Conservation (phyloP, 2,888 invertebrate genomes). For the Ischnura elegans region DNA sequence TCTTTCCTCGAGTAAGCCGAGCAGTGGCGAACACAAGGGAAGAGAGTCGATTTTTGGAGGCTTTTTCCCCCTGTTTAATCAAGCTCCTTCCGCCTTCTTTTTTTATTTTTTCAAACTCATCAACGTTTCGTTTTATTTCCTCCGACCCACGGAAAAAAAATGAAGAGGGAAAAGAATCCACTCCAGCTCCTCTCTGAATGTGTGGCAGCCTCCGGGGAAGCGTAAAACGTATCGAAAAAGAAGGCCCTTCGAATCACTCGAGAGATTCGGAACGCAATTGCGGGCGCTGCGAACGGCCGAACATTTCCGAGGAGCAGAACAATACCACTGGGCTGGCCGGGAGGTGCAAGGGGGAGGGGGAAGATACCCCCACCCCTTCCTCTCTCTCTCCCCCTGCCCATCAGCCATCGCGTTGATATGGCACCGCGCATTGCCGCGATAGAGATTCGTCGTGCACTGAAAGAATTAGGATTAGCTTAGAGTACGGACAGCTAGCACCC, state of each 20-base stretch:
- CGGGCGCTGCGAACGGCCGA: not conserved
- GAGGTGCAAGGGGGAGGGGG: not conserved
- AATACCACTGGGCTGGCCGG: not conserved
- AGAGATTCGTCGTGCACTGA: not conserved
- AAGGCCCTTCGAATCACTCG: not conserved
- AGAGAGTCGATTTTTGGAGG: not conserved
- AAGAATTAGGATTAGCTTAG: too few species aligned
- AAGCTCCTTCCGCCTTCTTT: not conserved
- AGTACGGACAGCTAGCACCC: too few species aligned
- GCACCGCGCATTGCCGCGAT: not conserved
- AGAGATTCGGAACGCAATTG: constrained; percentile 31
- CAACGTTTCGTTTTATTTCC: constrained; percentile 35
- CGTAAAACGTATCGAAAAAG: constrained; percentile 19
- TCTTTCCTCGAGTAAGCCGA: not conserved
- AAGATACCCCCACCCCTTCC: not conserved
- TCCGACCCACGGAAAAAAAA: not conserved
- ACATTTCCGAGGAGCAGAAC: constrained; percentile 31
- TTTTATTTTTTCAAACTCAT: constrained; percentile 25
- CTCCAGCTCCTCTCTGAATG: not conserved
- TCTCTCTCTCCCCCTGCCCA: not conserved
- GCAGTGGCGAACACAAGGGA: not conserved
- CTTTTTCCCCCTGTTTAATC: not conserved
- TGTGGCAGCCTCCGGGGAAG: constrained; percentile 30
- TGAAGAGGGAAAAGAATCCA: too few species aligned
- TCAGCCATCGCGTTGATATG: not conserved